A percentile compares a stretch with the other conserved stretches of the same genome.
Conservation (phyloP, 2,888 invertebrate genomes). For the Lycophotia porphyrea region DNA sequence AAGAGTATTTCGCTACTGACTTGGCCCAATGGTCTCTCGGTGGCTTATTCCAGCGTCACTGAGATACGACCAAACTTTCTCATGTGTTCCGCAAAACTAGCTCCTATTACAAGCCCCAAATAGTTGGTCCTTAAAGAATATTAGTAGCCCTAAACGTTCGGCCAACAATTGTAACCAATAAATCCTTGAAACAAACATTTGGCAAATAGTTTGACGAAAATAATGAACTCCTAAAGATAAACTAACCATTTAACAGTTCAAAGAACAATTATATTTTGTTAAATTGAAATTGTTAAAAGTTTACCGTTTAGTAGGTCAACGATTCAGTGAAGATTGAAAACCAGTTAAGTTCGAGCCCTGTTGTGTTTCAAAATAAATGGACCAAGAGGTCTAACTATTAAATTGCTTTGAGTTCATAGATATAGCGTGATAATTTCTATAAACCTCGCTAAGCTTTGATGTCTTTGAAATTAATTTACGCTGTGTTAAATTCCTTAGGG, state of each 20-base stretch:
- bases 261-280: slow-evolving; percentile 38
- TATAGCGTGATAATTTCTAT: slow-evolving; percentile 46
- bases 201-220: slow-evolving; percentile 16
- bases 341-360: slow-evolving; percentile 36
- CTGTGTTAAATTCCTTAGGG: slow-evolving; percentile 16
- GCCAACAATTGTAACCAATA: not conserved
- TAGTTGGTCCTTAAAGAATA: slow-evolving; percentile 56
- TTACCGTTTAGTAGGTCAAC: slow-evolving; percentile 42
- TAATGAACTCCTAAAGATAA: slow-evolving; percentile 22
- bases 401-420: slow-evolving; percentile 31
- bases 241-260: slow-evolving; percentile 29
- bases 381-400: not conserved
- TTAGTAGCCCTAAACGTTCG: slow-evolving; percentile 42
- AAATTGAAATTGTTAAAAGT: slow-evolving; percentile 48
- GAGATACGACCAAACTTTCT: slow-evolving; percentile 78
- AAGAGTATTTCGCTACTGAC: slow-evolving; percentile 37
- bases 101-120: slow-evolving; percentile 69
- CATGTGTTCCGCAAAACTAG: slow-evolving; percentile 65
- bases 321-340: slow-evolving; percentile 30
- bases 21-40: slow-evolving; percentile 56
- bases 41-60: slow-evolving; percentile 70
- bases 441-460: slow-evolving; percentile 39
- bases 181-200: not conserved
- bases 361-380: not conserved
- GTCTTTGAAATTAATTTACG: slow-evolving; percentile 42